Conservation (phyloP, 2,888 invertebrate genomes). For the Minunthozetes semirufus region DNA sequence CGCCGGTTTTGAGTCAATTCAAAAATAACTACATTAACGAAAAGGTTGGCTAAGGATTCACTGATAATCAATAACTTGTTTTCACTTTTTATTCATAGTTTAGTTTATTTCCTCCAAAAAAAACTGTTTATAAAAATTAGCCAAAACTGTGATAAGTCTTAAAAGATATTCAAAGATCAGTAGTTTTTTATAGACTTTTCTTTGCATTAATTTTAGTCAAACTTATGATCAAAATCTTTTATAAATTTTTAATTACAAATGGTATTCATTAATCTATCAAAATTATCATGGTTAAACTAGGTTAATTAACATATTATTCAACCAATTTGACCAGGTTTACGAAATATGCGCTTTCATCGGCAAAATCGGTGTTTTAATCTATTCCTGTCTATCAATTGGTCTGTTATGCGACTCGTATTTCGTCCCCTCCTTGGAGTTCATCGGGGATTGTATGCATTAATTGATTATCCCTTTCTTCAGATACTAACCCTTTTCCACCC, state of each 20-base stretch:
- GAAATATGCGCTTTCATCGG: conserved; percentile 21
- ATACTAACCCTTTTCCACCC: neutral
- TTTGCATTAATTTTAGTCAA: neutral
- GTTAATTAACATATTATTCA: neutral
- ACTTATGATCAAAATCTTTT: neutral
- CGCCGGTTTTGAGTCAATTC: neutral
- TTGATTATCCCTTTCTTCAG: too few relatives aligned
- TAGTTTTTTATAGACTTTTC: neutral
- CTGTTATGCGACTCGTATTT: conserved; percentile 15
- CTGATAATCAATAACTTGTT: neutral
- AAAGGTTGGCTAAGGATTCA: neutral
- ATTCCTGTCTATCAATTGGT: conserved; percentile 13
- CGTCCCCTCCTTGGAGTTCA: conserved; percentile 11
- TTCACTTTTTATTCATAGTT: neutral
- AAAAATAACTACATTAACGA: conserved; percentile 14
- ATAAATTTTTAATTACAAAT: neutral
- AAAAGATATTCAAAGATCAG: neutral
- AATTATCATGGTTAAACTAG: neutral
- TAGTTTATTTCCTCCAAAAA: neutral
- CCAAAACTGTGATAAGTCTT: neutral
- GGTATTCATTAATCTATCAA: neutral
- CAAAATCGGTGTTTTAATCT: conserved; percentile 14
- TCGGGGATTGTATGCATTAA: conserved; percentile 1
- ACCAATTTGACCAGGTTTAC: neutral
- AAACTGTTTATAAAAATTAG: neutral